These are phyloP conservation scores for Athalia cordata DNA, from an alignment of 2,888 invertebrate genomes.

Conservation along the genomic window DNA sequence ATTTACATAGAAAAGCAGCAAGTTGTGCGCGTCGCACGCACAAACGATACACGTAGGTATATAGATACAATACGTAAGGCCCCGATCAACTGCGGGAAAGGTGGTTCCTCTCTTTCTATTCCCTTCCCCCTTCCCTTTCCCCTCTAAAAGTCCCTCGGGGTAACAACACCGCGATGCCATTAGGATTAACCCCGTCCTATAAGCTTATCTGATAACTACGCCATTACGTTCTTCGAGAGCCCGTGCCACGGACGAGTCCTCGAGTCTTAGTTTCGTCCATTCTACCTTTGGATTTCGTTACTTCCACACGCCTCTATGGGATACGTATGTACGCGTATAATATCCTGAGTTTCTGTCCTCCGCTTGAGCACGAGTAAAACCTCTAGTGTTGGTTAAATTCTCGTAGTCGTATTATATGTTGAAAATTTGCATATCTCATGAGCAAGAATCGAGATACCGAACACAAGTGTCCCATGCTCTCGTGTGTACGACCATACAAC, in stretches of 20 bases:
- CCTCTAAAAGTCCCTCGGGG: conserved; percentile 16
- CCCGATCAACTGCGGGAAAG: conserved; percentile 17
- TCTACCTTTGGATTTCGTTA: conserved; percentile 6
- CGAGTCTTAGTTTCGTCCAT: not conserved
- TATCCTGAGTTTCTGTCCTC: conserved; percentile 34
- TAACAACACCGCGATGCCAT: conserved; percentile 69
- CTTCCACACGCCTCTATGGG: not conserved
- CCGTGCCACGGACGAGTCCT: conserved; percentile 47
- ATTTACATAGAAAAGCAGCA: not conserved
- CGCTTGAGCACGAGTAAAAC: not conserved
- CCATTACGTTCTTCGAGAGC: conserved; percentile 60
- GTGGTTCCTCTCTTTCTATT: too few species aligned
- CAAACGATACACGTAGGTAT: not conserved
- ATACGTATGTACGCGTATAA: conserved; percentile 10
- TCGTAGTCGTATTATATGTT: too few species aligned
- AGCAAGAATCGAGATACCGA: conserved; percentile 57
- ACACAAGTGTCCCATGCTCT: conserved; percentile 59
- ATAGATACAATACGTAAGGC: conserved; percentile 1
- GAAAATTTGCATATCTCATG: conserved; percentile 61
- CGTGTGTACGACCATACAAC: conserved; percentile 8
- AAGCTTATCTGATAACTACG: conserved; percentile 70
- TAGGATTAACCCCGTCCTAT: conserved; percentile 70
- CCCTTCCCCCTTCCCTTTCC: too few species aligned
- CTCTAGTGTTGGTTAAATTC: too few species aligned
- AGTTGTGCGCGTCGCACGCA: not conserved